Conservation (phyloP, 1,140 invertebrate genomes). For the Papilio machaon region DNA sequence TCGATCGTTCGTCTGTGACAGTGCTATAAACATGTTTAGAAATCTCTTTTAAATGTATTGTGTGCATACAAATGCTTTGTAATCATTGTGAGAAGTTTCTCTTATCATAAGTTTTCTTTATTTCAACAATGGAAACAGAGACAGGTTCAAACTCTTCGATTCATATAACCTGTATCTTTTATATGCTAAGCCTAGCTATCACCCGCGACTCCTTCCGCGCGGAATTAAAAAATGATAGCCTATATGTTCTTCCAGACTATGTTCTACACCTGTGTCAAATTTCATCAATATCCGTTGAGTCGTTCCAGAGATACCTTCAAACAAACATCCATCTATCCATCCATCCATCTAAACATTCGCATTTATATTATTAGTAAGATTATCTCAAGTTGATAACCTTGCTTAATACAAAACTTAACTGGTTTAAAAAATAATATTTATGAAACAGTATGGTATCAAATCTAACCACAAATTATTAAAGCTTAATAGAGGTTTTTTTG, state of each 20-base stretch:
- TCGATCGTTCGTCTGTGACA: slow-evolving; percentile 22
- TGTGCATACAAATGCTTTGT: slow-evolving; percentile 12
- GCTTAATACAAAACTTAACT: not conserved
- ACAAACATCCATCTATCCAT: too few relatives aligned
- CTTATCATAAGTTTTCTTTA: not conserved
- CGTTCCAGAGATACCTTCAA: too few relatives aligned
- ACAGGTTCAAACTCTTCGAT: too few relatives aligned
- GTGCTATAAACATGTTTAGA: slow-evolving; percentile 27
- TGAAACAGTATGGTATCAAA: slow-evolving; percentile 24
- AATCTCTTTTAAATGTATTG: slow-evolving; percentile 27
- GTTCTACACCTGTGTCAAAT: too few relatives aligned
- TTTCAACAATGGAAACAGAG: not conserved
- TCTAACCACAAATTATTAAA: slow-evolving; percentile 4
- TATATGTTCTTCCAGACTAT: too few relatives aligned
- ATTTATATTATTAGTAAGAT: too few relatives aligned
- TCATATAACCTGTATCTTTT: not conserved
- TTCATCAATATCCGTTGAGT: too few relatives aligned
- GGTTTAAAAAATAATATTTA: not conserved
- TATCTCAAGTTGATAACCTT: not conserved
- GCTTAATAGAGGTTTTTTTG: not conserved
- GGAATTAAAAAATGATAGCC: too few relatives aligned
- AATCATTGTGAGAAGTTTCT: slow-evolving; percentile 3
- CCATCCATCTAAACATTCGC: too few relatives aligned
- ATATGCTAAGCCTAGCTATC: not conserved
- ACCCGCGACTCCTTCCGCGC: too few relatives aligned